phyloP scores from a whole-genome alignment of 2,888 invertebrate genomes.

The Nomada goodeniana region DNA sequence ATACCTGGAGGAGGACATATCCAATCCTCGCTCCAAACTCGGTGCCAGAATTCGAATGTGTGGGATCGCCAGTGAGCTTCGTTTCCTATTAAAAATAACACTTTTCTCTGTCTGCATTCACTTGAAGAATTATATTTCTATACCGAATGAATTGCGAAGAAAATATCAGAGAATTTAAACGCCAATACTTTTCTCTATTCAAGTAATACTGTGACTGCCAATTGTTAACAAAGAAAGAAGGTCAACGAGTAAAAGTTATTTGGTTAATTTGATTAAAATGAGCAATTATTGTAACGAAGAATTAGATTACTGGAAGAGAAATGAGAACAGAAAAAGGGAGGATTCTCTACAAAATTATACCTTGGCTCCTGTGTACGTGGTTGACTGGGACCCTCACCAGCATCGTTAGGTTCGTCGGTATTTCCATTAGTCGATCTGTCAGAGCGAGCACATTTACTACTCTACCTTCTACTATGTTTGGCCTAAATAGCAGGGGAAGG shows the following conservation, averaged over 20 bases:
- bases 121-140: slow-evolving; percentile 20
- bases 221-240: not conserved
- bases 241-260: not conserved
- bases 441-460: slow-evolving; percentile 81
- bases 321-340: not conserved
- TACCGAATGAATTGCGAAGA: not conserved
- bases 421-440: slow-evolving; percentile 77
- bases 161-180: not conserved
- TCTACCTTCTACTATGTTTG: slow-evolving; percentile 64
- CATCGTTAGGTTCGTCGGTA: slow-evolving; percentile 71
- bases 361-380: slow-evolving; percentile 63
- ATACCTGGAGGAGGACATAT: slow-evolving; percentile 85
- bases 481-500: slow-evolving; percentile 26
- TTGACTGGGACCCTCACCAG: slow-evolving; percentile 74
- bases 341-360: slow-evolving; percentile 68
- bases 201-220: not conserved
- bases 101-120: slow-evolving; percentile 74
- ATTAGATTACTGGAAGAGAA: not conserved
- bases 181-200: not conserved
- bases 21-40: slow-evolving; percentile 92
- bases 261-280: not conserved
- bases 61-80: slow-evolving; percentile 91
- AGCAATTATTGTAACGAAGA: not conserved
- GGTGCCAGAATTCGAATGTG: slow-evolving; percentile 93
- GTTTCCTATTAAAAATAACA: slow-evolving; percentile 85